Conservation (phyloP, 2,113 vertebrate genomes). For the Sturnira hondurensis region DNA sequence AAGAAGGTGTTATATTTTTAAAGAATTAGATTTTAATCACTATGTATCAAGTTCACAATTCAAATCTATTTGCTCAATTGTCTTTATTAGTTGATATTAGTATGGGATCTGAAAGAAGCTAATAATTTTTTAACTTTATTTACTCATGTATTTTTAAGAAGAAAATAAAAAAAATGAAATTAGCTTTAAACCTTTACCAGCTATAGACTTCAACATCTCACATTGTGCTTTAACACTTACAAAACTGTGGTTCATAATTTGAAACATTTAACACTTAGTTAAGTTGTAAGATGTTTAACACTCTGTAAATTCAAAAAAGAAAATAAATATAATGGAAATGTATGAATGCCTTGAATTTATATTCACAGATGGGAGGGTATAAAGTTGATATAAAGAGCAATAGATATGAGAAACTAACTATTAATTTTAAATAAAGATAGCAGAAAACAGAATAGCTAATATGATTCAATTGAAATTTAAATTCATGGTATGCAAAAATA, state of each 20-base stretch:
- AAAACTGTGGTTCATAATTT: conserved; percentile 23
- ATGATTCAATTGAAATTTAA: conserved; percentile 60
- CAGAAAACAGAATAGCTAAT: conserved; percentile 37
- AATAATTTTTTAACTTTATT: not conserved
- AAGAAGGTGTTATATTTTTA: not conserved
- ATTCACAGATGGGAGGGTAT: conserved; percentile 31
- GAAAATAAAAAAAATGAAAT: conserved; percentile 19
- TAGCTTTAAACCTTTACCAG: not conserved
- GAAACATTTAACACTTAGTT: conserved; percentile 34
- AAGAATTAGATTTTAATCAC: not conserved
- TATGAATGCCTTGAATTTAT: not conserved
- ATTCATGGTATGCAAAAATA: conserved; percentile 46
- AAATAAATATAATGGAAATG: conserved; percentile 38
- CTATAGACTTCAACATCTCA: not conserved
- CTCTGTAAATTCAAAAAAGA: conserved; percentile 32
- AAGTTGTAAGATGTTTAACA: conserved; percentile 31
- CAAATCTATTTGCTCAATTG: not conserved
- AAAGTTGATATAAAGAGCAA: conserved; percentile 39
- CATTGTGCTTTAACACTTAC: not conserved
- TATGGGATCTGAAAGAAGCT: not conserved
- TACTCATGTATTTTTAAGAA: not conserved
- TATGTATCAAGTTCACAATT: not conserved
- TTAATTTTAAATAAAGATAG: conserved; percentile 53
- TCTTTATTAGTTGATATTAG: not conserved
- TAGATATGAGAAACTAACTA: conserved; percentile 55